Evolutionary conservation across 2,113 vertebrate genomes (phyloP).

Genomic region (Danionella cerebrum): DNA sequence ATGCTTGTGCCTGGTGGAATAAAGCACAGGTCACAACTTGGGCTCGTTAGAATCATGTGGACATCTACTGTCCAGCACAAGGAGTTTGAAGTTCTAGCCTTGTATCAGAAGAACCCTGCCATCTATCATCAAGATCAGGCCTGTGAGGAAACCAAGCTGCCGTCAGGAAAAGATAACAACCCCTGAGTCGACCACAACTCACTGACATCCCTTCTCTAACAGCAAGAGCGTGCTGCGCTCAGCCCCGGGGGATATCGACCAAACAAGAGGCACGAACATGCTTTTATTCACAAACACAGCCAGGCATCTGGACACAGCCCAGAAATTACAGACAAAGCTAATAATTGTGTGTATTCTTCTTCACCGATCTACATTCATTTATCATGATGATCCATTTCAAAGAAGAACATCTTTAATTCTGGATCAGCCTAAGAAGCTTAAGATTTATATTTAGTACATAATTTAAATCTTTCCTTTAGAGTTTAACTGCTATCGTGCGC

Average conservation of each 20-base stretch:
- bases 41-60: too few species aligned
- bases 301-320: too few species aligned
- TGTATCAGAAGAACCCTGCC: not conserved
- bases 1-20: too few species aligned
- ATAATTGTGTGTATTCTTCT: too few species aligned
- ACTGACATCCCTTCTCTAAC: not conserved
- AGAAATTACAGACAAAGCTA: too few species aligned
- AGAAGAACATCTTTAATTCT: not conserved
- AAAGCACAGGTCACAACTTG: too few species aligned
- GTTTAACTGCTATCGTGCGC: not conserved
- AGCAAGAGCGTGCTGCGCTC: not conserved
- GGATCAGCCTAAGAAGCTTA: slow-evolving; percentile 8
- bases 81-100: too few species aligned
- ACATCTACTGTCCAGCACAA: too few species aligned
- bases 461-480: slow-evolving; percentile 7
- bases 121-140: not conserved
- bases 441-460: not conserved
- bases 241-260: not conserved
- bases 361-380: too few species aligned
- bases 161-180: slow-evolving; percentile 20
- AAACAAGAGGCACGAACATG: not conserved
- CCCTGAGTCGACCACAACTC: slow-evolving; percentile 2
- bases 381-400: not conserved
- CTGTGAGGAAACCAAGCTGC: not conserved
- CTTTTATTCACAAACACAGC: not conserved